Evolutionary conservation across 2,113 vertebrate species (phyloP), one percentile per base, ranked within the genome.

Genomic region (Rhombomys opimus): DNA sequence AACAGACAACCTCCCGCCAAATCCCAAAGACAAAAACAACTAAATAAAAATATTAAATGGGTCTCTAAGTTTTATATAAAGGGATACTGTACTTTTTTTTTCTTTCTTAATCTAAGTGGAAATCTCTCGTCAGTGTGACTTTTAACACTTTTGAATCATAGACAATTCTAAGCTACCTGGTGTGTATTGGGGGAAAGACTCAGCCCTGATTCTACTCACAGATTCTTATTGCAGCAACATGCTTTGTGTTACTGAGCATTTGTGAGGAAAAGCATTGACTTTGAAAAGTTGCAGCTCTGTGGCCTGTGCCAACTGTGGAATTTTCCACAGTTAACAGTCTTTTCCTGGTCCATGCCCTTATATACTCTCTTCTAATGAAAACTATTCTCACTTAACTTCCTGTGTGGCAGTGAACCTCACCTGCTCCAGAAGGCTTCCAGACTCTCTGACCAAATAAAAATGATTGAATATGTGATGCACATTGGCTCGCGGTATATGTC

Each of bases 391-490:
- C 22, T 91, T 35, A 76, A 13, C 61, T 93, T 94, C 54, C 18
- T 93, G 96, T 95, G 63, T 54, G 76, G 25, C 7, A 68, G 57
- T 46, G 75, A 91, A 90, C n/a, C 32, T 20, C 30, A 96, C 14
- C 59, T 89, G 25, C 25, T 97, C 41, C 6, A 92, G 50, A 94
- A 91, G 41, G 7, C 17, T 93, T 78, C 85, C 20, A 73, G 78
- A 89, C 86, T 87, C 72, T 96, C 57, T 15, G 2, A 35, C 57
- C 54, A 87, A 90, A 89, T 84, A 96, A 87, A 76, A 95, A 77
- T 63, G n/a, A 81, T 17, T 75, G 32, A 89, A 25, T 94, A 65
- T 59, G 81, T 81, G 75, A 65, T 32, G 59, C 30, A 41, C n/a
- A 52, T 7, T 85, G 52, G 32, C 63, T 77, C 61, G 89, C 67